A percentile compares a stretch with the other conserved stretches of the same genome.
These are phyloP conservation scores for Chamaea fasciata DNA, from an alignment of 2,113 vertebrate genomes.

Conservation along the genomic window DNA sequence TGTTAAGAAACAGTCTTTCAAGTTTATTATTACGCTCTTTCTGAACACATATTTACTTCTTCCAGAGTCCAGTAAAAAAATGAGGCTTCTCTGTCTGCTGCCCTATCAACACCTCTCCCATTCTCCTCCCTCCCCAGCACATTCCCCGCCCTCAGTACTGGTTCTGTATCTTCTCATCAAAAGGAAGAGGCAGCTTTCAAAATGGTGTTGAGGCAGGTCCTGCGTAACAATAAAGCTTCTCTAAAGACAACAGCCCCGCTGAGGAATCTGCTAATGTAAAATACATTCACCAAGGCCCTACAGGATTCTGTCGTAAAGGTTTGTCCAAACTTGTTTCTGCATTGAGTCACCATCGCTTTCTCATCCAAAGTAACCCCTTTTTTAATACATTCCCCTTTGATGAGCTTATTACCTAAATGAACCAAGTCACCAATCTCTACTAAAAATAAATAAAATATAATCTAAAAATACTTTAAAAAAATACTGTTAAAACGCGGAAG, in stretches of 20 bases:
- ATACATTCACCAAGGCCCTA: background rate
- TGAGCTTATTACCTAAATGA: background rate
- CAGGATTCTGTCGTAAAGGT: background rate
- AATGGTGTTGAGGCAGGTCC: constrained; percentile 47
- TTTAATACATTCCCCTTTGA: background rate
- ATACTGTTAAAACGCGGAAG: background rate
- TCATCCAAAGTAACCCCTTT: background rate
- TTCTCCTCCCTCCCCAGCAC: constrained; percentile 49
- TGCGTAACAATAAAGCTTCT: constrained; percentile 35
- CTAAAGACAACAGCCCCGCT: constrained; percentile 1
- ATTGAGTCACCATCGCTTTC: background rate
- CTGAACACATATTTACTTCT: constrained; percentile 61
- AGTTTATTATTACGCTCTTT: background rate
- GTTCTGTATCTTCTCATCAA: constrained; percentile 48
- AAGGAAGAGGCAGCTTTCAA: constrained; percentile 42
- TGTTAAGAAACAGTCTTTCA: constrained; percentile 30
- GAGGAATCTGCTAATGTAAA: constrained; percentile 10
- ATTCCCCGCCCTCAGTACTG: constrained; percentile 61
- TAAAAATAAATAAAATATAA: background rate
- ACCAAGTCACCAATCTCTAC: background rate
- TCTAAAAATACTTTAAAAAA: background rate
- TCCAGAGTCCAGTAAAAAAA: constrained; percentile 44
- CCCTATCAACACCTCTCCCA: constrained; percentile 50
- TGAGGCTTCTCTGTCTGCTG: constrained; percentile 22
- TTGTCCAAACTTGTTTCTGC: constrained; percentile 44